A percentile compares a stretch with the other conserved stretches of the same genome.
These are phyloP conservation scores for Cantharis rufa DNA, from an alignment of 2,888 invertebrate genomes.

Conservation along the genomic window DNA sequence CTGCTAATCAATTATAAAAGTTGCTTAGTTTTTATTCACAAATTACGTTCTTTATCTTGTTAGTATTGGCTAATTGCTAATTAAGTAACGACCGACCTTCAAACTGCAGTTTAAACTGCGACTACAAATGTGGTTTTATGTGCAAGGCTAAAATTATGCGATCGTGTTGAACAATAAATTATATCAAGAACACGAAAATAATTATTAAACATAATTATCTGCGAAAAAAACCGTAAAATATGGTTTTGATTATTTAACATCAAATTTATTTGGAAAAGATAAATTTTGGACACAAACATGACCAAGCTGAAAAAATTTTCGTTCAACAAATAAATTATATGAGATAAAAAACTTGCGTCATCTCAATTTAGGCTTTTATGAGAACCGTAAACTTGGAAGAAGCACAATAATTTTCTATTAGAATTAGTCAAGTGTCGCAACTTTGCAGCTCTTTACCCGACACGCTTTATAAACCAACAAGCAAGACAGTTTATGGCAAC, in stretches of 20 bases:
- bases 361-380: neutral
- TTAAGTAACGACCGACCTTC: neutral
- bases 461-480: constrained; percentile 15
- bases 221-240: neutral
- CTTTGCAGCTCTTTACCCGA: constrained; percentile 12
- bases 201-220: neutral
- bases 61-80: neutral
- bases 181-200: neutral
- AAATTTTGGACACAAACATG: neutral
- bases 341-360: neutral
- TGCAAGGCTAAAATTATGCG: neutral
- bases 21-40: neutral
- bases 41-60: neutral
- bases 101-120: neutral
- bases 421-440: constrained; percentile 10
- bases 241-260: neutral
- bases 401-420: constrained; percentile 11
- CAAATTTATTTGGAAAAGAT: neutral
- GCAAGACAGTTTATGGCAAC: constrained; percentile 16
- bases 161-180: neutral
- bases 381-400: neutral
- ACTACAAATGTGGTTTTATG: neutral
- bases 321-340: constrained; percentile 1
- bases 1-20: neutral
- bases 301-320: neutral